Evolutionary conservation across 2,797 vertebrate genomes (phyloP).

Genomic region (Prionace glauca): DNA sequence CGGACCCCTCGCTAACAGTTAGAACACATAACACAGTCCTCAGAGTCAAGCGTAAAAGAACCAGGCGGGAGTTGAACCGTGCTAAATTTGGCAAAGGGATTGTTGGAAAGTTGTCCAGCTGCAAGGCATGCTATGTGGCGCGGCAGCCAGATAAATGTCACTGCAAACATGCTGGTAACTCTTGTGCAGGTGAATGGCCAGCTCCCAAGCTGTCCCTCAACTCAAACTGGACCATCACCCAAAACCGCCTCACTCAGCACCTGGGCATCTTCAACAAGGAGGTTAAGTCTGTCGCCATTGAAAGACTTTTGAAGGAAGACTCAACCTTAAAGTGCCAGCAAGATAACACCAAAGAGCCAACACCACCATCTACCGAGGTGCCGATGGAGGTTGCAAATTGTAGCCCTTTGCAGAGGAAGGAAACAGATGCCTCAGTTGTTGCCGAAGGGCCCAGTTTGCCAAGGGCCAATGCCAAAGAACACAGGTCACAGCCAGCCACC

Average conservation of each 20-base stretch:
- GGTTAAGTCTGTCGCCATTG: neutral
- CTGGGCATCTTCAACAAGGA: neutral
- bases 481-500: too few species aligned
- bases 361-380: neutral
- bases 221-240: neutral
- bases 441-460: too few species aligned
- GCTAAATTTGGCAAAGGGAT: neutral
- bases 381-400: too few species aligned
- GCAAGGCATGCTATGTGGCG: neutral
- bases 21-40: too few species aligned
- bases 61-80: slow-evolving; percentile 39
- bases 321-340: neutral
- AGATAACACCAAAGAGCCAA: neutral
- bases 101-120: neutral
- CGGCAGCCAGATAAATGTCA: neutral
- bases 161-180: neutral
- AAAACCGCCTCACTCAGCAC: neutral
- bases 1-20: too few species aligned
- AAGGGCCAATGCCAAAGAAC: too few species aligned
- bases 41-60: slow-evolving; percentile 40
- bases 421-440: too few species aligned
- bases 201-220: neutral
- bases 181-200: neutral
- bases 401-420: too few species aligned
- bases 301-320: neutral